These are phyloP conservation scores for Coreius guichenoti DNA, from an alignment of 2,797 vertebrate species.

Conservation along the genomic window DNA sequence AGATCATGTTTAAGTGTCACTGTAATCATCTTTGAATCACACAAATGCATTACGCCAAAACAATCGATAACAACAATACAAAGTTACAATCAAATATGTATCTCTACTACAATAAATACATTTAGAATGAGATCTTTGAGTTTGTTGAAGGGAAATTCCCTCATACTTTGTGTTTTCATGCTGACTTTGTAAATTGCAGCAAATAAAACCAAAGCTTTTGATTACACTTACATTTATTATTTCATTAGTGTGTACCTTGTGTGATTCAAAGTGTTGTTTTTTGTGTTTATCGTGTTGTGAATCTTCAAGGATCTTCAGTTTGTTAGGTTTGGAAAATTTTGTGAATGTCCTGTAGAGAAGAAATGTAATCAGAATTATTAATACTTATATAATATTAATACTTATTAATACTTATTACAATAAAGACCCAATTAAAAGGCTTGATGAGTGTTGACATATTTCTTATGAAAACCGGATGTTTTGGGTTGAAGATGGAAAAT, in stretches of 20 bases:
- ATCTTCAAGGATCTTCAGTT: conserved; percentile 41
- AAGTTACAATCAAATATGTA: not conserved
- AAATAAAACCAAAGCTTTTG: not conserved
- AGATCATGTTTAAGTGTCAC: not conserved
- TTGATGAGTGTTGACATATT: not conserved
- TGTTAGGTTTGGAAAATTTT: conserved; percentile 55
- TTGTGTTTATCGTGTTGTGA: conserved; percentile 5
- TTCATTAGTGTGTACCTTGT: not conserved
- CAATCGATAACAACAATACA: not conserved
- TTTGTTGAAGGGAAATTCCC: not conserved
- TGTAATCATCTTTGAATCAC: not conserved
- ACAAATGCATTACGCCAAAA: not conserved
- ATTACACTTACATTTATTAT: not conserved
- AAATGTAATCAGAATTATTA: not conserved
- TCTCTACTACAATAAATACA: not conserved
- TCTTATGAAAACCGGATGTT: no score
- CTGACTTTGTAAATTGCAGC: not conserved
- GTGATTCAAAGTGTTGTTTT: not conserved
- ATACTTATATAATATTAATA: no score
- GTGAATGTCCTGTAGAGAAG: conserved; percentile 70
- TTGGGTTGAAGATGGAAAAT: no score
- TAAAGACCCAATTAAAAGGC: not conserved
- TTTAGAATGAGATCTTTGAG: not conserved
- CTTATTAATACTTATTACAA: not conserved
- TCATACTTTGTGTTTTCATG: not conserved